Evolutionary conservation across 2,888 invertebrate genomes (phyloP).

Genomic region (Diloba caeruleocephala): DNA sequence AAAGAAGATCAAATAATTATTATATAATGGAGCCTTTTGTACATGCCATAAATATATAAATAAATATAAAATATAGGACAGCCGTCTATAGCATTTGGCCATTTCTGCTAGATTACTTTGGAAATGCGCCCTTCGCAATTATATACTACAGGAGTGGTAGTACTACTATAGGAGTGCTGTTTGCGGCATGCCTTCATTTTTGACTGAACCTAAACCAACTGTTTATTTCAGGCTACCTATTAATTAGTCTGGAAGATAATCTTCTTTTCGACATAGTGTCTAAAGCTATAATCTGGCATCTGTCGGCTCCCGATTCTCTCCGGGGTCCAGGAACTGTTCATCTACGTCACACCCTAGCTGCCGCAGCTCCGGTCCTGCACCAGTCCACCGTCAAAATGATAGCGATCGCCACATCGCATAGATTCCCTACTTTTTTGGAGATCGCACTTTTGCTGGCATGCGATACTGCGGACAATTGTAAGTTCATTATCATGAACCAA

Average conservation of each 20-base stretch:
- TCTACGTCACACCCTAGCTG: constrained; percentile 57
- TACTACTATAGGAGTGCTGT: no score
- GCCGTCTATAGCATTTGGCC: no score
- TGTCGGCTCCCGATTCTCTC: constrained; percentile 62
- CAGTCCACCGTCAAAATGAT: constrained; percentile 71
- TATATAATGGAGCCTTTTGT: no score
- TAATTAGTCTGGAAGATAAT: constrained; percentile 71
- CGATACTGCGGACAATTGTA: constrained; percentile 71
- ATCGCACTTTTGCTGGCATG: constrained; percentile 71
- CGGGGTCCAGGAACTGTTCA: constrained; percentile 53
- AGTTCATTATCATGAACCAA: constrained; percentile 37
- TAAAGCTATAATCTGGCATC: constrained; percentile 69
- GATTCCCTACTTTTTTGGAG: constrained; percentile 69
- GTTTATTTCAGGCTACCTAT: constrained; percentile 72
- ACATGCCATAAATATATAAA: no score
- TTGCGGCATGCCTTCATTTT: no score
- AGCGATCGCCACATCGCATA: constrained; percentile 59
- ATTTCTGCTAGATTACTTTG: no score
- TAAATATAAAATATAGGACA: no score
- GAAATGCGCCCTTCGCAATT: no score
- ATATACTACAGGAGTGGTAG: no score
- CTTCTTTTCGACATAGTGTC: constrained; percentile 68
- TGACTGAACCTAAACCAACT: neutral
- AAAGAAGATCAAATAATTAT: no score
- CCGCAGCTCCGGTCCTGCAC: constrained; percentile 63